A percentile compares a stretch with the other conserved stretches of the same genome.
Evolutionary conservation across 2,113 vertebrate species (phyloP).

Genomic region (Eleginops maclovinus): DNA sequence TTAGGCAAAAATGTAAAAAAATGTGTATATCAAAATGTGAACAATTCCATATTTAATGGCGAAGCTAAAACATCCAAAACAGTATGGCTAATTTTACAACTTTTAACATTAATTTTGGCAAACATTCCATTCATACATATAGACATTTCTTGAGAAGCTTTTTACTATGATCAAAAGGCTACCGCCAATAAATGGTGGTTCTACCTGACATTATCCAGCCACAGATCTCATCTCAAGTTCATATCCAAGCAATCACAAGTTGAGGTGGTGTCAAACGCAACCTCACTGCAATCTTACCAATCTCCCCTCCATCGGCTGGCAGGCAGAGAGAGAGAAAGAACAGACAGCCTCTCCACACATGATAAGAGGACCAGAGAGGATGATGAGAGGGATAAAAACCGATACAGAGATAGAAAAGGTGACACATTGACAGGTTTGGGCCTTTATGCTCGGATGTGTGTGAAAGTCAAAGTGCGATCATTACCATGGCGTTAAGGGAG

Average conservation of each 20-base stretch:
- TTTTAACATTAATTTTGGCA: too few species aligned
- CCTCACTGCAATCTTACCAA: conserved; percentile 51
- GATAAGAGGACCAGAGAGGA: conserved; percentile 57
- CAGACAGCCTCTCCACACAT: conserved; percentile 47
- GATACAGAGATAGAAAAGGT: conserved; percentile 50
- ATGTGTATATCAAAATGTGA: neutral
- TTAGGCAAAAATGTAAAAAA: conserved; percentile 5
- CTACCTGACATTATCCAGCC: conserved; percentile 34
- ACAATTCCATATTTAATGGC: neutral
- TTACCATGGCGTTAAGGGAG: conserved; percentile 13
- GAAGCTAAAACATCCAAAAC: neutral
- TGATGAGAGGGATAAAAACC: conserved; percentile 63
- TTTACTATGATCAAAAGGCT: neutral
- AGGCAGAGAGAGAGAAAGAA: conserved; percentile 20
- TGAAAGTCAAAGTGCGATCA: conserved; percentile 27
- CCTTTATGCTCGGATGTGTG: neutral
- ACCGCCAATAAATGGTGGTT: neutral
- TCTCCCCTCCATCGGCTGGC: conserved; percentile 48
- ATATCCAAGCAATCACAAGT: conserved; percentile 48
- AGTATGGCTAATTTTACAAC: too few species aligned
- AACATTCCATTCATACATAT: neutral
- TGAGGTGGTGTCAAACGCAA: conserved; percentile 49
- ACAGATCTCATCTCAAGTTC: conserved; percentile 36
- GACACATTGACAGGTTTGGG: conserved; percentile 15
- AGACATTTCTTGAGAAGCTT: neutral